Percentiles rank a stretch among this genome's conserved stretches.
Evolutionary conservation across 1,140 invertebrate species (phyloP).

Genomic region (Lepidurus packardi): DNA sequence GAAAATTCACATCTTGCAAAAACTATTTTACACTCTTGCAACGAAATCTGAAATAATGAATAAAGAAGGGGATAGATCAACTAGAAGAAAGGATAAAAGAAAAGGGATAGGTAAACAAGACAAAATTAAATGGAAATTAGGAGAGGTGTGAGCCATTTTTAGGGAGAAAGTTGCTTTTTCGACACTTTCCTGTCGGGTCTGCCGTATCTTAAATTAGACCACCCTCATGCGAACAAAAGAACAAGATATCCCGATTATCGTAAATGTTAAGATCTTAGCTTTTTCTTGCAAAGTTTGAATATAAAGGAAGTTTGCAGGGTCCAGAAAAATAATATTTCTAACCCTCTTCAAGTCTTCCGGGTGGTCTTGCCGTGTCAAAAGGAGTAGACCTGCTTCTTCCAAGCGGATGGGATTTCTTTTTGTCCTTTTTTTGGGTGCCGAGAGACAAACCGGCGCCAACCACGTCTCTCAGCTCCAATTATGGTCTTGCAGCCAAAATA

Average conservation of each 20-base stretch:
- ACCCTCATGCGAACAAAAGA: too few species aligned
- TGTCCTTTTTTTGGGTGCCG: neutral
- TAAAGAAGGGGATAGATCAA: too few species aligned
- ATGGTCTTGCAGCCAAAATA: slow-evolving; percentile 7
- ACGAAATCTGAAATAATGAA: too few species aligned
- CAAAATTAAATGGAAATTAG: too few species aligned
- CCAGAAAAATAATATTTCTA: neutral
- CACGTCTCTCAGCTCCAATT: neutral
- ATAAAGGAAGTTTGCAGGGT: neutral
- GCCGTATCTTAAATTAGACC: too few species aligned
- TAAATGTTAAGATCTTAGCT: neutral
- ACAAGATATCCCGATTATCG: neutral
- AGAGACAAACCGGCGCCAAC: neutral
- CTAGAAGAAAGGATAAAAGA: too few species aligned
- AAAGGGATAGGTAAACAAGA: too few species aligned
- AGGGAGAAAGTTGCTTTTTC: too few species aligned
- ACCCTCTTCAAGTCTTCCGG: neutral
- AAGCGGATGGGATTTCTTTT: slow-evolving; percentile 22
- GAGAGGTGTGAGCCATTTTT: too few species aligned
- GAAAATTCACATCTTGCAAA: too few species aligned
- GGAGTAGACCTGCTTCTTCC: neutral
- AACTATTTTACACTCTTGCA: too few species aligned
- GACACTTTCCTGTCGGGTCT: too few species aligned
- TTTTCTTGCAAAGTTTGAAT: neutral
- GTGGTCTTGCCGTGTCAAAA: slow-evolving; percentile 9